A percentile compares a stretch with the other conserved stretches of the same genome.
Conservation (phyloP, 2,888 invertebrate species). For the Lithophane ornitopus region DNA sequence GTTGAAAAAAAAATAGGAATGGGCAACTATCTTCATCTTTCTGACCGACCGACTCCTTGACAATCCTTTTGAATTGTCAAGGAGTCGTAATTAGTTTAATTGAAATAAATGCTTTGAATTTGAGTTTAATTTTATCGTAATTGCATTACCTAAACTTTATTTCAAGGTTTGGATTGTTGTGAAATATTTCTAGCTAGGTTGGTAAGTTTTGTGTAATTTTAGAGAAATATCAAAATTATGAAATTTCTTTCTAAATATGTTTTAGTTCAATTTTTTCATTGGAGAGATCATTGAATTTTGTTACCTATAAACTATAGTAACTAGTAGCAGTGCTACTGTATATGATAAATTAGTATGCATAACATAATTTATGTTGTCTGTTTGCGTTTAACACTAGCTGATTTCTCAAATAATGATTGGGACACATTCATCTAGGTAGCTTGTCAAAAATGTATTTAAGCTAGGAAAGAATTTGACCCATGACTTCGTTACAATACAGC, state of each 20-base stretch:
- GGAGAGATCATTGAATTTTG: not conserved
- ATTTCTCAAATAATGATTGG: not conserved
- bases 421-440: not conserved
- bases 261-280: not conserved
- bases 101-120: too few relatives aligned
- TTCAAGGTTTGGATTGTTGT: not conserved
- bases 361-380: not conserved
- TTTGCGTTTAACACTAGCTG: not conserved
- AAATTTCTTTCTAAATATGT: not conserved
- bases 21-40: too few relatives aligned
- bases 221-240: not conserved
- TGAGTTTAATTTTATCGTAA: not conserved
- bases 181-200: not conserved
- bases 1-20: conserved; percentile 23
- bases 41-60: too few relatives aligned
- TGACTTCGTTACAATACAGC: not conserved
- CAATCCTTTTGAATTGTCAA: too few relatives aligned
- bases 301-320: not conserved
- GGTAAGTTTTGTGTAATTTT: not conserved
- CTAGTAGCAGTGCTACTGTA: conserved; percentile 3
- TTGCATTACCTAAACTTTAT: not conserved
- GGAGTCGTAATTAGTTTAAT: too few relatives aligned
- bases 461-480: not conserved
- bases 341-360: conserved; percentile 7
- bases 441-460: not conserved